Base-by-base conservation (phyloP, 2,888 invertebrate genomes). In the Agriopis leucophaearia region DNA sequence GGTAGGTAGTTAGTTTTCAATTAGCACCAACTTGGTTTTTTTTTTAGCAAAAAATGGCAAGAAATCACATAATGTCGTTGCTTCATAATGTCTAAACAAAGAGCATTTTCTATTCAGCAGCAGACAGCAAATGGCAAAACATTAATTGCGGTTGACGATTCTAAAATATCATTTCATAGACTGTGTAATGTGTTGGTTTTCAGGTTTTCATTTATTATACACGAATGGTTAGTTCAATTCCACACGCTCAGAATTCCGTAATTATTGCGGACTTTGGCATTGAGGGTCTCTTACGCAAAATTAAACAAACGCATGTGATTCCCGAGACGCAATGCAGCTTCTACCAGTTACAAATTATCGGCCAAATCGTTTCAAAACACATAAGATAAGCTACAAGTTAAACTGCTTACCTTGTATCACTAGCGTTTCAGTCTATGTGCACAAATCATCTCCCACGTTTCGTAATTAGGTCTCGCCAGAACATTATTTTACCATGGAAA, bases 361-460 rank as follows among this genome's bases (percentile, higher is more conserved):
- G 5, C 40, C 36, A 58, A 58, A 42, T 45, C 56, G 6, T 16
- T 45, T 12, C 27, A 38, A 67, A 58, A 54, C 54, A 62, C 44
- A 45, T 16, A 15, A 44, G 36, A 35, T 55, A 48, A 18, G 8
- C n/a, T n/a, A n/a, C 10, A 60, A 10, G 38, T 0, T 12, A 27
- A 13, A 10, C 13, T 15, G 10, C 79, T 78, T 73, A 82, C 79
- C 74, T 78, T 67, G 27, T 55, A 45, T 56, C 8, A 54, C 52
- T 57, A 67, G 50, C 59, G 66, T 50, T 64, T 61, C 42, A 74
- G 51, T 67, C 64, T 58, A 61, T 68, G 44, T 69, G 61, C 51
- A 44, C 48, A 66, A 78, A 71, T 82, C 84, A 85, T 84, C 79
- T 83, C 74, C 70, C 73, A 62, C 72, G 74, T 74, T 79, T 75